Evolutionary conservation across 2,888 invertebrate genomes (phyloP), one percentile per base, ranked within the genome.

Genomic region (Nasonovia ribisnigri): DNA sequence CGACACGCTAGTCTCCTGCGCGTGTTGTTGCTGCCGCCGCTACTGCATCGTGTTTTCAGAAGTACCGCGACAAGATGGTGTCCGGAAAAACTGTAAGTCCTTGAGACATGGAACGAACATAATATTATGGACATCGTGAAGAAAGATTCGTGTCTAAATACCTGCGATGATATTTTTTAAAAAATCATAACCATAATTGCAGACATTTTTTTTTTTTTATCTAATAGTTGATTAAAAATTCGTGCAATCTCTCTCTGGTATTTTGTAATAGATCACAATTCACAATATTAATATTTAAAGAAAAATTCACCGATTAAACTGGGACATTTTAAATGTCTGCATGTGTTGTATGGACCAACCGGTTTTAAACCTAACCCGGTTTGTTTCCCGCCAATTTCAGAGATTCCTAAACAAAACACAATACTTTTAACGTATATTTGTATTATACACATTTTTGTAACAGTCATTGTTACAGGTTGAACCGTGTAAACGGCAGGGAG

Each of bases 21-120:
- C 8, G 16, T 29, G 42, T 54, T 36, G 43, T 20, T 57, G 29
- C 51, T 91, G 36, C 5, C 67, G 67, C 6, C 36, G 20, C 20
- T 20, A 51, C 29, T 43, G 48, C 36, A 29, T 1, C 42, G 84
- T 67, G 51, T 57, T 84, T 26, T 54, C 29, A 88, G 43, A 46
- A 92, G 29, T 26, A 67, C 54, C 36, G 54, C 48, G 16, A 48
- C 93, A 93, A 90, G 60, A 93, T 93, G 93, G 93, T 93, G 86
- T 93, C 93, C 84, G 93, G 93, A 90, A 93, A 93, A 93, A 93
- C 93, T 57, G 93, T 93, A 93, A 93, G 93, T 93, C 93, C 90
- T 87, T 86, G 90, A 77, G 51, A 48, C n/a, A 43, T 57, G 29
- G 2, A 43, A 43, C 42, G 5, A 57, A 43, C 43, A 16, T 86